Percentiles rank a stretch among this genome's conserved stretches.
phyloP scores from a whole-genome alignment of 1,140 invertebrate genomes.

The Pseudomyrmex sp. region DNA sequence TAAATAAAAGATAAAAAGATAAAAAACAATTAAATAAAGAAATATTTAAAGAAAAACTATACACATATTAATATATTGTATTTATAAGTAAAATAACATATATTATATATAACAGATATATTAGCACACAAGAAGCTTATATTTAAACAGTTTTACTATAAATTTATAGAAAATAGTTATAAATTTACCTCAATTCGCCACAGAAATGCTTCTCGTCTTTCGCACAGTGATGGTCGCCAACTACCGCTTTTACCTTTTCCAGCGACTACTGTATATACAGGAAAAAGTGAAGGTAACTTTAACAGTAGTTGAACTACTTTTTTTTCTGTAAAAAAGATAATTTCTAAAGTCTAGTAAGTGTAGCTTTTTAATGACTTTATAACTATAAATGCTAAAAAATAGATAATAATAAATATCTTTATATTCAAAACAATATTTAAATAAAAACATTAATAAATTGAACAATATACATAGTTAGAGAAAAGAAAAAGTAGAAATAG shows the following conservation, averaged over 20 bases:
- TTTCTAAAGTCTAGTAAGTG: background rate
- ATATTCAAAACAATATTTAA: too few species aligned
- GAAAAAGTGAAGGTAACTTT: background rate
- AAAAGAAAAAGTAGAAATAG: too few species aligned
- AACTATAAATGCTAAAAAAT: too few species aligned
- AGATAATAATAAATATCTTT: too few species aligned
- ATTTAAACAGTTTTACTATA: too few species aligned
- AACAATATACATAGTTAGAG: too few species aligned
- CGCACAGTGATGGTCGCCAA: conserved; percentile 2
- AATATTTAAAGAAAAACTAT: too few species aligned
- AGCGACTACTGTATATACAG: conserved; percentile 3
- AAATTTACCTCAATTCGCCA: background rate
- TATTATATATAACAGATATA: background rate
- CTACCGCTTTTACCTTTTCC: background rate
- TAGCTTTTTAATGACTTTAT: background rate
- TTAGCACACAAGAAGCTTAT: background rate
- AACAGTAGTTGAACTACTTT: background rate
- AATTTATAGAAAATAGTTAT: background rate
- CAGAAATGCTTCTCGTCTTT: conserved; percentile 20
- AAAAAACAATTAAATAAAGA: too few species aligned
- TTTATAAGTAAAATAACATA: too few species aligned
- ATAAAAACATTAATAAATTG: too few species aligned
- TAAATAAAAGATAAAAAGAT: background rate
- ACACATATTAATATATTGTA: too few species aligned
- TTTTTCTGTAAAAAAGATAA: background rate